phyloP scores from a whole-genome alignment of 2,888 invertebrate genomes.

The Orchesella flavescens region DNA sequence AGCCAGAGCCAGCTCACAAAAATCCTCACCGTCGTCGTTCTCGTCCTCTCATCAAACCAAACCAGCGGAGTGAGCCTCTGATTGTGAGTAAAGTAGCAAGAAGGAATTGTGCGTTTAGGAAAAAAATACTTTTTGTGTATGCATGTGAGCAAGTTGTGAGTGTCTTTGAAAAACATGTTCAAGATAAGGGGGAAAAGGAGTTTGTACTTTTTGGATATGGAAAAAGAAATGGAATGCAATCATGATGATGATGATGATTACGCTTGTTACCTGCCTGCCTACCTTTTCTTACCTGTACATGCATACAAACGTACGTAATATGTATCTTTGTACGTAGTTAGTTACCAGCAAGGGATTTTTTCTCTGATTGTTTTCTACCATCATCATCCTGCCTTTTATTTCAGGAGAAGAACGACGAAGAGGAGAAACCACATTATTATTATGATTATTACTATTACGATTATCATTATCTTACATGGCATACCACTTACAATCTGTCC shows the following conservation, averaged over 20 bases:
- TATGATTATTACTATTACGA: constrained; percentile 39
- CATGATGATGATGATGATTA: constrained; percentile 31
- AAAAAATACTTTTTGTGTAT: not conserved
- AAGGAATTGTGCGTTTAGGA: no score
- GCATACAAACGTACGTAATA: not conserved
- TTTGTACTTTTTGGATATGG: not conserved
- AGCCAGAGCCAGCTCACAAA: no score
- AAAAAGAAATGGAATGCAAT: constrained; percentile 39
- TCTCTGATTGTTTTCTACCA: no score
- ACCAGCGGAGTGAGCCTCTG: no score
- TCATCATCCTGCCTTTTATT: no score
- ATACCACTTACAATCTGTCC: constrained; percentile 17
- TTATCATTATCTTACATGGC: constrained; percentile 44
- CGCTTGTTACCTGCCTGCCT: not conserved
- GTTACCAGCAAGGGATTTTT: no score
- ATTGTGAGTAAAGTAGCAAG: no score
- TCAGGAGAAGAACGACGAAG: constrained; percentile 1
- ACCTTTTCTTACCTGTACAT: not conserved
- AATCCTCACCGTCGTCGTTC: no score
- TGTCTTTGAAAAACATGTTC: constrained; percentile 37
- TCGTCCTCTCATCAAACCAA: no score
- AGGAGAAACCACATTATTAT: constrained; percentile 48
- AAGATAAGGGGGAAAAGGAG: constrained; percentile 33
- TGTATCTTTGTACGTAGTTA: no score
- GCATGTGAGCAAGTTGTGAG: not conserved